Percentiles rank a stretch among this genome's conserved stretches.
Conservation (phyloP, 2,888 invertebrate species). For the Antitype chi region DNA sequence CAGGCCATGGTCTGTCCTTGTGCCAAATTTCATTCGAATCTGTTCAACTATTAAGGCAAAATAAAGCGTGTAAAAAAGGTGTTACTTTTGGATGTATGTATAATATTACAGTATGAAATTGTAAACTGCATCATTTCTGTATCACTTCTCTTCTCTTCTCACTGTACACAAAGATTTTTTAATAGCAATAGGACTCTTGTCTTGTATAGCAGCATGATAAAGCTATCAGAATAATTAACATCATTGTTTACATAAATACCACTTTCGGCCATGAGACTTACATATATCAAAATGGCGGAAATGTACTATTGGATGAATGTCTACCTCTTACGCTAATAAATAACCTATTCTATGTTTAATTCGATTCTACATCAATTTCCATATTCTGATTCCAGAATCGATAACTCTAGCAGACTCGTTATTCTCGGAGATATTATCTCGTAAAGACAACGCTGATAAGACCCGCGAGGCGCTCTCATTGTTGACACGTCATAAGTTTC, state of each 20-base stretch:
- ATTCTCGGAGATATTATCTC: constrained; percentile 97
- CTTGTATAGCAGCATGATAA: background rate
- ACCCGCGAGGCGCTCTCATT: constrained; percentile 98
- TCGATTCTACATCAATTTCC: constrained; percentile 22
- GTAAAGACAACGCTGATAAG: constrained; percentile 98
- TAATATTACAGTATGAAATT: background rate
- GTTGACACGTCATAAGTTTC: constrained; percentile 97
- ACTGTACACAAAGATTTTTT: background rate
- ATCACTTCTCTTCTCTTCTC: too few species aligned
- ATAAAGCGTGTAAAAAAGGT: too few species aligned
- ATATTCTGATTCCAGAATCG: constrained; percentile 91
- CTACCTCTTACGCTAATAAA: background rate
- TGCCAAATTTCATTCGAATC: background rate
- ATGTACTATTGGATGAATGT: background rate
- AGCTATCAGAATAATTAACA: background rate
- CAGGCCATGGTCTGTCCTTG: background rate
- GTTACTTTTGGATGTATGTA: too few species aligned
- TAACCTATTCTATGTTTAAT: background rate
- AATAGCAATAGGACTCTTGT: background rate
- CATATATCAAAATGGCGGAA: background rate
- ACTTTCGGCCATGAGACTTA: background rate
- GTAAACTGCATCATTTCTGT: background rate
- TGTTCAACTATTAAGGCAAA: background rate
- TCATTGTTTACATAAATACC: background rate
- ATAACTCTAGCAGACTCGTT: constrained; percentile 97